Evolutionary conservation across 1,140 invertebrate genomes (phyloP).

Genomic region (Pseudomyrmex flavicornis): DNA sequence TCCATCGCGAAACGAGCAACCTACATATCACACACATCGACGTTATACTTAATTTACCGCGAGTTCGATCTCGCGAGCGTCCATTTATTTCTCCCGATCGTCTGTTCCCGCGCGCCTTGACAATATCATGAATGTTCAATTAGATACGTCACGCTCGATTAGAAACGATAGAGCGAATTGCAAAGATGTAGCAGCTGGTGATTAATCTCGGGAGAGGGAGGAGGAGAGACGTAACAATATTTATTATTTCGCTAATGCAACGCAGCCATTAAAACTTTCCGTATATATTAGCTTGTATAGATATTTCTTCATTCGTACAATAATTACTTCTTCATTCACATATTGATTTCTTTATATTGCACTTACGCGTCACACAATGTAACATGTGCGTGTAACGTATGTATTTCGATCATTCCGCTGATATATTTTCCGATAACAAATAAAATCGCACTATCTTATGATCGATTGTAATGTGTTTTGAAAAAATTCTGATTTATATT

Average conservation of each 20-base stretch:
- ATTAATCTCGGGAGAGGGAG: constrained; percentile 4
- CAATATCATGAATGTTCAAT: constrained; percentile 69
- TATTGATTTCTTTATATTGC: constrained; percentile 10
- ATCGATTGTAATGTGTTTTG: background rate
- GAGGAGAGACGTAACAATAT: background rate
- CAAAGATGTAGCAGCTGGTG: constrained; percentile 30
- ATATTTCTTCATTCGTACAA: background rate
- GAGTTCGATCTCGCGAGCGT: constrained; percentile 56
- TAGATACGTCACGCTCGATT: constrained; percentile 72
- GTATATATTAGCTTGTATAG: constrained; percentile 19
- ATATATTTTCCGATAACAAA: too few species aligned
- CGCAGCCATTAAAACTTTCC: constrained; percentile 16
- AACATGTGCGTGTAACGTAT: too few species aligned
- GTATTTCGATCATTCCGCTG: too few species aligned
- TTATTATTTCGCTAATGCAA: constrained; percentile 35
- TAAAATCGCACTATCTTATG: background rate
- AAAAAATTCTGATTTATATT: background rate
- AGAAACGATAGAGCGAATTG: constrained; percentile 65
- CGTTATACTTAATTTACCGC: constrained; percentile 57
- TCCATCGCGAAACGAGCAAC: constrained; percentile 38
- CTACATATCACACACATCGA: constrained; percentile 17
- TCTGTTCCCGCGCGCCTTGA: constrained; percentile 15
- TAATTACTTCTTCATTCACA: too few species aligned
- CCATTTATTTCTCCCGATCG: constrained; percentile 62
- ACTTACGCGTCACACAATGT: background rate